A percentile compares a stretch with the other conserved stretches of the same genome.
phyloP scores from a whole-genome alignment of 35 echinoderm and acorn worm genomes.

The Acanthaster planci region DNA sequence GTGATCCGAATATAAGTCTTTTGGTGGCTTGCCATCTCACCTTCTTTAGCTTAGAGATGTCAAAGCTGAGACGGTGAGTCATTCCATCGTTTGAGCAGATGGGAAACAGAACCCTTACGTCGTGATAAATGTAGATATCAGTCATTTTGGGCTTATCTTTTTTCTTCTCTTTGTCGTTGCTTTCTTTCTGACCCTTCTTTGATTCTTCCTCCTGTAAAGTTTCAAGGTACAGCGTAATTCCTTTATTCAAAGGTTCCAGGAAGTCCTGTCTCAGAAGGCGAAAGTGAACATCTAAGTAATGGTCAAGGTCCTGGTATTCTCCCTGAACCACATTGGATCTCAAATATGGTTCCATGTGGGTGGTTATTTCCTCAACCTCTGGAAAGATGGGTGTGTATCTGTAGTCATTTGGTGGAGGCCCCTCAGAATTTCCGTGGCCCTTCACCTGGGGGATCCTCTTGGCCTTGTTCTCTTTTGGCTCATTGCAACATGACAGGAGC shows the following conservation, averaged over 20 bases:
- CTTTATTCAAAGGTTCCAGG: slow-evolving; percentile 68
- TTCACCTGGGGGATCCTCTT: too few relatives aligned
- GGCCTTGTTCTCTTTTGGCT: slow-evolving; percentile 2
- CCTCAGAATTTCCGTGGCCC: too few relatives aligned
- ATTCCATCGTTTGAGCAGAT: slow-evolving; percentile 56
- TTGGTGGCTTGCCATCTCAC: slow-evolving; percentile 71
- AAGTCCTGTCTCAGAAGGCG: slow-evolving; percentile 92
- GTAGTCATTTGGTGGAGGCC: slow-evolving; percentile 71
- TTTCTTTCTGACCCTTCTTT: background rate
- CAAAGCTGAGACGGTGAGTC: slow-evolving; percentile 52
- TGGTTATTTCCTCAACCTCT: slow-evolving; percentile 54
- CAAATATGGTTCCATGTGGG: slow-evolving; percentile 35
- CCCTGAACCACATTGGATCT: slow-evolving; percentile 51
- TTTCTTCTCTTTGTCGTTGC: background rate
- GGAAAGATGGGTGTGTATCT: slow-evolving; percentile 75
- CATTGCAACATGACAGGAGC: background rate
- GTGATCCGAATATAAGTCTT: slow-evolving; percentile 64
- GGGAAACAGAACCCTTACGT: slow-evolving; percentile 54
- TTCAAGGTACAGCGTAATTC: slow-evolving; percentile 72
- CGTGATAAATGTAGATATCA: slow-evolving; percentile 67
- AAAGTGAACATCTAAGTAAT: slow-evolving; percentile 88
- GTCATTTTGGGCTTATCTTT: background rate
- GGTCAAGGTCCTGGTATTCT: slow-evolving; percentile 54
- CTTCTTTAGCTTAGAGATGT: slow-evolving; percentile 30
- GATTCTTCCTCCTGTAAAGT: background rate